Base-by-base conservation (phyloP, 1,140 invertebrate species). In the Limonius californicus region DNA sequence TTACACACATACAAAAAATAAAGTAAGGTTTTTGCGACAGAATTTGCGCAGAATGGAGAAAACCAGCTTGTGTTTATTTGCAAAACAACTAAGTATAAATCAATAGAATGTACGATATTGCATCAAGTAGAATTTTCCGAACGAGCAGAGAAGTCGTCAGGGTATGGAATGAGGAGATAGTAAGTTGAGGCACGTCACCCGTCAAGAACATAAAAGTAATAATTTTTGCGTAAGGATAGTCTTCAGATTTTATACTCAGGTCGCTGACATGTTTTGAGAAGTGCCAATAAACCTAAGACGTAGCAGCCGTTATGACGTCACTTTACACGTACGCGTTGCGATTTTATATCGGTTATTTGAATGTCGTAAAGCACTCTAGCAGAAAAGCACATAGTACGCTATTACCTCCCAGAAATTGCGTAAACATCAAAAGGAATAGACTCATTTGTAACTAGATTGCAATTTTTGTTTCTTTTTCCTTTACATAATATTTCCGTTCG, bases 281-380 rank as follows among this genome's bases (percentile, higher is more conserved):
- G 59, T 61, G 50, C 59, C 59, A 32, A 61, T 61, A 61, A 61
- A 61, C 23, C 47, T 61, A 30, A 61, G 50, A 61, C 47, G 50
- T 15, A 47, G 47, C 30, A 15, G 50, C 35, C 15, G 45, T 61
- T 61, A 61, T 61, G 59, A 61, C 59, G 50, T 61, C 47, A 61
- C 19, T 61, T 54, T 54, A 54, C 50, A 54, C 35, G 23, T 61
- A 61, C 59, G 59, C 59, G 59, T 27, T 0, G 16, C 1, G 59
- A 16, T 30, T 61, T 61, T 47, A 23, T 47, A 61, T 47, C n/a
- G 50, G 43, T 54, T 39, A 53, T 61, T 61, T 61, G 47, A 54
- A 50, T 61, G 50, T 61, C 59, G 47, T 61, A 61, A 61, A 61
- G 45, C 23, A 39, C 30, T 1, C 47, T 3, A 6, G 7, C 14